Evolutionary conservation across 1,140 invertebrate species (phyloP).

Genomic region (Camponotus floridanus): DNA sequence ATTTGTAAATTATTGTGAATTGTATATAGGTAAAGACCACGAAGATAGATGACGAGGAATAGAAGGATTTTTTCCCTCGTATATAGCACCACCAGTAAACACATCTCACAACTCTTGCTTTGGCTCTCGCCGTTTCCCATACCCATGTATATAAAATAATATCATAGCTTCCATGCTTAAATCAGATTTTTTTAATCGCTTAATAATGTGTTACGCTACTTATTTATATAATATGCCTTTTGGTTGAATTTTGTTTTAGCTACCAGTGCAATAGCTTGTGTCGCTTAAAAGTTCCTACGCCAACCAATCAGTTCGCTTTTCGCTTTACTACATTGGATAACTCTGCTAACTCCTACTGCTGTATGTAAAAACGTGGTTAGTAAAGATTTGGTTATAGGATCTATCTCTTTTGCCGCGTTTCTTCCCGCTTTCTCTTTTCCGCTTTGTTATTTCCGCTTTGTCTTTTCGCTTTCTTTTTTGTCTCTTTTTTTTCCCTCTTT

Average conservation of each 20-base stretch:
- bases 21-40: slow-evolving; percentile 72
- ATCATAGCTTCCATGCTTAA: slow-evolving; percentile 68
- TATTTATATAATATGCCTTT: slow-evolving; percentile 71
- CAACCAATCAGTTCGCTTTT: slow-evolving; percentile 81
- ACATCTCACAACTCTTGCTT: slow-evolving; percentile 76
- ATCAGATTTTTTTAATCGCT: slow-evolving; percentile 59
- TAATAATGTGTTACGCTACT: slow-evolving; percentile 65
- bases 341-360: slow-evolving; percentile 84
- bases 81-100: slow-evolving; percentile 67
- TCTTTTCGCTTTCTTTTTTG: neutral
- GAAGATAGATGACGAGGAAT: slow-evolving; percentile 74
- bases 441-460: neutral
- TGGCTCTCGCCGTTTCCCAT: slow-evolving; percentile 55
- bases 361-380: slow-evolving; percentile 81
- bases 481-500: neutral
- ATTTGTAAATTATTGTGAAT: slow-evolving; percentile 67
- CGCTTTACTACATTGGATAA: slow-evolving; percentile 85
- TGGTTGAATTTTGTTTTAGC: slow-evolving; percentile 84
- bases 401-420: slow-evolving; percentile 51
- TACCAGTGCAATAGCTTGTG: slow-evolving; percentile 84
- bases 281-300: slow-evolving; percentile 83
- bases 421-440: slow-evolving; percentile 3
- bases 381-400: slow-evolving; percentile 75
- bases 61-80: slow-evolving; percentile 55
- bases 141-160: slow-evolving; percentile 43